Percentiles rank a stretch among this genome's conserved stretches.
These are phyloP conservation scores for Psilanteris sp. DNA, from an alignment of 1,140 invertebrate species.

Conservation along the genomic window DNA sequence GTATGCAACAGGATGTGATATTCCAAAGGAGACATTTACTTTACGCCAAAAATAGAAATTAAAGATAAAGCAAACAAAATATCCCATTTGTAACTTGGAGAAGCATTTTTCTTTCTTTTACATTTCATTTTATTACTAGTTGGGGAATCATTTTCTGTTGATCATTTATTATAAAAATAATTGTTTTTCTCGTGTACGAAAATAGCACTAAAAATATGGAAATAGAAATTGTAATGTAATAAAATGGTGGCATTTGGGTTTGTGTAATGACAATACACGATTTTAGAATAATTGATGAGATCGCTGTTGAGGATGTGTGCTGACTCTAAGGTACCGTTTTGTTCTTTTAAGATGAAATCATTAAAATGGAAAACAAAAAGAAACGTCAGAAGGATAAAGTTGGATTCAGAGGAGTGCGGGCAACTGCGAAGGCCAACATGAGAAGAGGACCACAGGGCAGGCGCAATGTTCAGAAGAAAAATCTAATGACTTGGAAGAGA, in stretches of 20 bases:
- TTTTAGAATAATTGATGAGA: conserved; percentile 31
- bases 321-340: conserved; percentile 73
- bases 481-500: conserved; percentile 15
- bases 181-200: conserved; percentile 45
- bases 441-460: conserved; percentile 16
- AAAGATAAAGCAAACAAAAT: too few relatives aligned
- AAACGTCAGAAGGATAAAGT: conserved; percentile 69
- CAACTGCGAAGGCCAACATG: conserved; percentile 22
- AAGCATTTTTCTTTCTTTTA: conserved; percentile 39
- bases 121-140: conserved; percentile 15
- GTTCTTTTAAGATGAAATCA: conserved; percentile 80
- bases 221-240: too few relatives aligned
- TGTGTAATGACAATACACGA: conserved; percentile 14
- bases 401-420: conserved; percentile 45
- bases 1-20: too few relatives aligned
- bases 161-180: conserved; percentile 13
- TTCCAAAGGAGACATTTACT: too few relatives aligned
- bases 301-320: conserved; percentile 67
- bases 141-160: conserved; percentile 33
- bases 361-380: conserved; percentile 79
- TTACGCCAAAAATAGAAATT: neutral
- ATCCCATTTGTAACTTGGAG: too few relatives aligned
- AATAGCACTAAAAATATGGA: conserved; percentile 6
- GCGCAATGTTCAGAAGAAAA: conserved; percentile 24
- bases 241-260: conserved; percentile 6